Evolutionary conservation across 1,140 invertebrate species (phyloP).

Genomic region (Drosophila fuyamai): DNA sequence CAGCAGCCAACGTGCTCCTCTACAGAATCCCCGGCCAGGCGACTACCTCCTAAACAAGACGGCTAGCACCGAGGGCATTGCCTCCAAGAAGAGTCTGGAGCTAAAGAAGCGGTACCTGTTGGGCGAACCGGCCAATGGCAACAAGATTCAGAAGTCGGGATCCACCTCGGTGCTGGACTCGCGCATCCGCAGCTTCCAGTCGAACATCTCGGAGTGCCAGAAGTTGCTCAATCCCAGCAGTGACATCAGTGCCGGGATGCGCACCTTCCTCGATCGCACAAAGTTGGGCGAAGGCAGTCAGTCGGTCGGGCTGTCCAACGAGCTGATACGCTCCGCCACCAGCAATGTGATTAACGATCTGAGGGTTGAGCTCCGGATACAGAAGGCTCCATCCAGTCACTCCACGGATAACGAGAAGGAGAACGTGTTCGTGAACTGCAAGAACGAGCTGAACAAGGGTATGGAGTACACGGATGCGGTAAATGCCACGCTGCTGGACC

Average conservation of each 20-base stretch:
- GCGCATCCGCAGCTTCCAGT: constrained; percentile 92
- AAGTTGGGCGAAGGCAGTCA: constrained; percentile 61
- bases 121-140: constrained; percentile 87
- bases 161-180: constrained; percentile 93
- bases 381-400: constrained; percentile 72
- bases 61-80: constrained; percentile 93
- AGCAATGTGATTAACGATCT: constrained; percentile 79
- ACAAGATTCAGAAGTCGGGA: constrained; percentile 91
- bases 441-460: constrained; percentile 83
- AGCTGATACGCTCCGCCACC: constrained; percentile 75
- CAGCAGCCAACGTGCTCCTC: constrained; percentile 63
- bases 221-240: constrained; percentile 93
- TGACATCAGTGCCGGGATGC: constrained; percentile 90
- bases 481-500: constrained; percentile 76
- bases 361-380: constrained; percentile 75
- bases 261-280: constrained; percentile 87
- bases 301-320: constrained; percentile 39
- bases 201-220: constrained; percentile 94
- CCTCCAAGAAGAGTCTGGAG: constrained; percentile 93
- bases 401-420: constrained; percentile 84
- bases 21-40: constrained; percentile 87
- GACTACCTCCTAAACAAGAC: constrained; percentile 92
- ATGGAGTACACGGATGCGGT: constrained; percentile 83
- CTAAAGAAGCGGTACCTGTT: constrained; percentile 93
- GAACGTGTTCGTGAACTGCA: constrained; percentile 81